Evolutionary conservation across 2,113 vertebrate genomes (phyloP).

Genomic region (Malurus alboscapulatus): DNA sequence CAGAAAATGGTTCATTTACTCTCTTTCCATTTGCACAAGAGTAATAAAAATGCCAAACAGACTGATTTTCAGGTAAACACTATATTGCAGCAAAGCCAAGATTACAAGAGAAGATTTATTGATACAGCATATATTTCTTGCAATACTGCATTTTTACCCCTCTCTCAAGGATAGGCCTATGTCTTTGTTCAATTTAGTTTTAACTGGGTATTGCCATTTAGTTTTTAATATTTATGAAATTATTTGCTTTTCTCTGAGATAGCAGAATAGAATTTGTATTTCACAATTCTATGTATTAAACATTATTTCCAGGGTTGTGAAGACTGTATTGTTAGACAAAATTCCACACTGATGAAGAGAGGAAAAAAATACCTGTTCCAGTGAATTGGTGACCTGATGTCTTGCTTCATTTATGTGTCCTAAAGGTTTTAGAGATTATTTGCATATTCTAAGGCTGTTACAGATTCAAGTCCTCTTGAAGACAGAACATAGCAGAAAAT

Average conservation of each 20-base stretch:
- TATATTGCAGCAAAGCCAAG: conserved; percentile 65
- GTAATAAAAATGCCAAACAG: conserved; percentile 76
- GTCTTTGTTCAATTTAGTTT: conserved; percentile 39
- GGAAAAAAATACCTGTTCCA: neutral
- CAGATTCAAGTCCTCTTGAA: neutral
- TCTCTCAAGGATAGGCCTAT: conserved; percentile 8
- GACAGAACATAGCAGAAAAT: conserved; percentile 17
- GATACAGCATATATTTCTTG: conserved; percentile 50
- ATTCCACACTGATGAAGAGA: neutral
- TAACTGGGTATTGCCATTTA: conserved; percentile 18
- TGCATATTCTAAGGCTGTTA: conserved; percentile 5
- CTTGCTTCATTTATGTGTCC: neutral
- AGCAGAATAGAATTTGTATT: neutral
- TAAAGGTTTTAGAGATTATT: conserved; percentile 11
- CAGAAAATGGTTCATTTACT: conserved; percentile 75
- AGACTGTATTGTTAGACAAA: conserved; percentile 43
- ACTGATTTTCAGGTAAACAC: conserved; percentile 74
- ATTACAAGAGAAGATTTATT: conserved; percentile 61
- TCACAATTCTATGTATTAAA: neutral
- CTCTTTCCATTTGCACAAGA: conserved; percentile 71
- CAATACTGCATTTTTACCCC: conserved; percentile 45
- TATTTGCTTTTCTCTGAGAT: neutral
- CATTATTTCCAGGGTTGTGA: conserved; percentile 31
- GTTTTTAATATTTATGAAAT: conserved; percentile 32
- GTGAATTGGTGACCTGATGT: neutral